Conservation (phyloP, 2,888 invertebrate species). For the Fragum fragum region DNA sequence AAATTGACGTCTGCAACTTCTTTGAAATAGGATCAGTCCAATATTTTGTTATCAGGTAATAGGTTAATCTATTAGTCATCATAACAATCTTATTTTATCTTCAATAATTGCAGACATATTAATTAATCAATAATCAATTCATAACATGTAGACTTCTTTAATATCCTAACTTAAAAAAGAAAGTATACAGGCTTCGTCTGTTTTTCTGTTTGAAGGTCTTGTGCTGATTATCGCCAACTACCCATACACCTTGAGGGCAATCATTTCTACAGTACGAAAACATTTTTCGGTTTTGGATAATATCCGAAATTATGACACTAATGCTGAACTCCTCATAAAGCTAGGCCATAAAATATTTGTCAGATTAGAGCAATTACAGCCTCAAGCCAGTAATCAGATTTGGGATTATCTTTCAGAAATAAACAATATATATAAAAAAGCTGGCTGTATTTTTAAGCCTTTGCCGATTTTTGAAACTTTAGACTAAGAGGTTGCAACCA, state of each 20-base stretch:
- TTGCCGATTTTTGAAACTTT: too few relatives aligned
- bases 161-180: conserved; percentile 1
- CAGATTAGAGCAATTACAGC: conserved; percentile 24
- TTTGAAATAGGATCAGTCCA: too few relatives aligned
- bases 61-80: neutral
- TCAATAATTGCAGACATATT: conserved; percentile 8
- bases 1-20: too few relatives aligned
- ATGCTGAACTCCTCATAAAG: conserved; percentile 7
- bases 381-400: conserved; percentile 21
- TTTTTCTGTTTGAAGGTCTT: conserved; percentile 11
- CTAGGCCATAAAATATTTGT: conserved; percentile 19
- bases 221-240: neutral
- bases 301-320: conserved; percentile 8
- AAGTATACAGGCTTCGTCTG: neutral
- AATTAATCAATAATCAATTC: conserved; percentile 18
- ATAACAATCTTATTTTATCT: neutral
- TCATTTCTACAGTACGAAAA: conserved; percentile 20
- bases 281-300: neutral
- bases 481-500: too few relatives aligned
- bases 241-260: conserved; percentile 10
- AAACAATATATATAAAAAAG: conserved; percentile 27
- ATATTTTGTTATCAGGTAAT: too few relatives aligned
- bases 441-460: neutral
- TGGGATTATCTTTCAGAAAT: conserved; percentile 9
- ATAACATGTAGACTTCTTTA: neutral